These are phyloP conservation scores for Enteromius paludinosus DNA, from an alignment of 2,797 vertebrate genomes.

Conservation along the genomic window DNA sequence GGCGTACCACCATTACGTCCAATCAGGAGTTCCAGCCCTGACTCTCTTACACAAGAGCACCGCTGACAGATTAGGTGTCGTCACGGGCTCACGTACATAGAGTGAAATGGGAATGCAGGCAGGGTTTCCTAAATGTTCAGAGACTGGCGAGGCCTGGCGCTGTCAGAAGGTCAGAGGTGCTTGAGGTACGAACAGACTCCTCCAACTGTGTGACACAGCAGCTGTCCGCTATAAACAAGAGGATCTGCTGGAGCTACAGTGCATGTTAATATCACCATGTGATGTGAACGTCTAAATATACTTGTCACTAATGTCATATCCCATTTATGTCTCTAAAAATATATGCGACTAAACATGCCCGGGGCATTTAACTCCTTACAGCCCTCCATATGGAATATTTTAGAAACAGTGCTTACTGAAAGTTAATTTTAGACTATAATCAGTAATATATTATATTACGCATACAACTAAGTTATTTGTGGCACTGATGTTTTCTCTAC, in stretches of 20 bases:
- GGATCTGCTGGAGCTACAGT: slow-evolving; percentile 56
- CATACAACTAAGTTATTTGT: neutral
- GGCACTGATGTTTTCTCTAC: neutral
- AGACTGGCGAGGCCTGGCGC: slow-evolving; percentile 39
- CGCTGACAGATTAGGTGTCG: slow-evolving; percentile 68
- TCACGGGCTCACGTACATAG: slow-evolving; percentile 61
- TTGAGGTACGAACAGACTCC: slow-evolving; percentile 48
- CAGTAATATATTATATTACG: neutral
- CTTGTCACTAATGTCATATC: slow-evolving; percentile 27
- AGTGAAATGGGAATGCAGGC: slow-evolving; percentile 42
- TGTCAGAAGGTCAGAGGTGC: slow-evolving; percentile 64
- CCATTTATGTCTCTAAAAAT: slow-evolving; percentile 38
- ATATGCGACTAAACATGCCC: neutral
- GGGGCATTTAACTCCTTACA: neutral
- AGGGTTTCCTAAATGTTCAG: slow-evolving; percentile 65
- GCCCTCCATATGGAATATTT: neutral
- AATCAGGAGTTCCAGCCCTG: slow-evolving; percentile 54
- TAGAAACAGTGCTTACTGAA: neutral
- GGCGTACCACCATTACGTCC: slow-evolving; percentile 42
- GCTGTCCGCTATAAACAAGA: slow-evolving; percentile 59
- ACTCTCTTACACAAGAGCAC: slow-evolving; percentile 70
- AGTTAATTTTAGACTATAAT: neutral
- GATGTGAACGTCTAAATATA: slow-evolving; percentile 43
- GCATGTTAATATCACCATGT: slow-evolving; percentile 31
- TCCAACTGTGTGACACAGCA: slow-evolving; percentile 60